Percentiles rank a stretch among this genome's conserved stretches.
phyloP scores from a whole-genome alignment of 2,797 vertebrate genomes.

The Monodelphis domestica region DNA sequence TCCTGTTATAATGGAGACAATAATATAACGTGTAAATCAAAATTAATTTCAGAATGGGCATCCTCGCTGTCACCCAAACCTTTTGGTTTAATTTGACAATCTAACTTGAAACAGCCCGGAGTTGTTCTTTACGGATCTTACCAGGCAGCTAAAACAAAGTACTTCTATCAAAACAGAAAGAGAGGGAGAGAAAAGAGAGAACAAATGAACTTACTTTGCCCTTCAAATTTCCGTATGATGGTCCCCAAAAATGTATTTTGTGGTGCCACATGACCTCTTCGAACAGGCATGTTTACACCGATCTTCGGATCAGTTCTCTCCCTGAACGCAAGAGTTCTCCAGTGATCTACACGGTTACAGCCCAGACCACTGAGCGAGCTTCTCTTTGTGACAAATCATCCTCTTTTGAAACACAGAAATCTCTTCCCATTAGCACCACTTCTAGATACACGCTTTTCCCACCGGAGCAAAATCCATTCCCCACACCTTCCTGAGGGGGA shows the following conservation, averaged over 20 bases:
- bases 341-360: slow-evolving; percentile 88
- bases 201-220: slow-evolving; percentile 94
- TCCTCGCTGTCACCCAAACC: slow-evolving; percentile 68
- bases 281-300: slow-evolving; percentile 94
- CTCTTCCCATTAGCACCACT: slow-evolving; percentile 87
- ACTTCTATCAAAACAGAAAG: slow-evolving; percentile 79
- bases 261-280: slow-evolving; percentile 99
- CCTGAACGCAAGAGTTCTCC: slow-evolving; percentile 84
- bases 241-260: slow-evolving; percentile 99
- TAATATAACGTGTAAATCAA: slow-evolving; percentile 77
- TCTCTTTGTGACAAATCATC: slow-evolving; percentile 87
- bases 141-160: slow-evolving; percentile 73
- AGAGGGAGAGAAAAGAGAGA: slow-evolving; percentile 71
- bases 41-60: slow-evolving; percentile 65
- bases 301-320: slow-evolving; percentile 81
- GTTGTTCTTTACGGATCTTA: slow-evolving; percentile 74
- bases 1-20: slow-evolving; percentile 59
- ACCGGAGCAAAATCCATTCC: slow-evolving; percentile 80
- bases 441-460: slow-evolving; percentile 78
- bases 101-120: slow-evolving; percentile 82
- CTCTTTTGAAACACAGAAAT: slow-evolving; percentile 83
- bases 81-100: slow-evolving; percentile 68
- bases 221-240: slow-evolving; percentile 99
- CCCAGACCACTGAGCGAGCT: slow-evolving; percentile 83
- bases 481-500: slow-evolving; percentile 77